Evolutionary conservation across 2,888 invertebrate genomes (phyloP).

Genomic region (Tinea pellionella): DNA sequence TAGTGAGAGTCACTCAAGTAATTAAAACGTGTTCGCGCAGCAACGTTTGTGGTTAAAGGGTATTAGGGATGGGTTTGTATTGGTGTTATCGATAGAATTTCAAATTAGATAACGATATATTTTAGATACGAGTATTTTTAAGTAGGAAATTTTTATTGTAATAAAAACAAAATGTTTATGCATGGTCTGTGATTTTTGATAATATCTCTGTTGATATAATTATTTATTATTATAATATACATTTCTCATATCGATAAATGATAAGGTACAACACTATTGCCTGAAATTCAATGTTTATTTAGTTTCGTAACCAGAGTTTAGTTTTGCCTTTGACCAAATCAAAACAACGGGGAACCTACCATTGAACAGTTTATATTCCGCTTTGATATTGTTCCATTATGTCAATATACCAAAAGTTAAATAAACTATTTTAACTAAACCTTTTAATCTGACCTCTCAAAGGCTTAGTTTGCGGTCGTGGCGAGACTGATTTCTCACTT

Average conservation of each 20-base stretch:
- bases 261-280: not conserved
- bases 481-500: no score
- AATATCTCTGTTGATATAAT: not conserved
- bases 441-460: no score
- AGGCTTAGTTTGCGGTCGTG: no score
- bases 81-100: not conserved
- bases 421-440: no score
- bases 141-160: no score
- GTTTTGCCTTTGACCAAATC: conserved; percentile 12
- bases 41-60: conserved; percentile 12
- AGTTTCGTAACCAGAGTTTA: conserved; percentile 5
- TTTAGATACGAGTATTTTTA: no score
- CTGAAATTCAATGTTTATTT: not conserved
- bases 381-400: not conserved
- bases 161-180: no score
- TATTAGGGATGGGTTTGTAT: not conserved
- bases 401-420: no score
- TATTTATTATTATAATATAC: not conserved
- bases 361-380: not conserved
- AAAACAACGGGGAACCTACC: not conserved
- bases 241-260: not conserved
- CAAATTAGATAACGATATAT: no score
- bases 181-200: no score
- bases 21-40: conserved; percentile 25
- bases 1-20: conserved; percentile 18